phyloP scores from a whole-genome alignment of 2,113 vertebrate species.

The Upupa epops region DNA sequence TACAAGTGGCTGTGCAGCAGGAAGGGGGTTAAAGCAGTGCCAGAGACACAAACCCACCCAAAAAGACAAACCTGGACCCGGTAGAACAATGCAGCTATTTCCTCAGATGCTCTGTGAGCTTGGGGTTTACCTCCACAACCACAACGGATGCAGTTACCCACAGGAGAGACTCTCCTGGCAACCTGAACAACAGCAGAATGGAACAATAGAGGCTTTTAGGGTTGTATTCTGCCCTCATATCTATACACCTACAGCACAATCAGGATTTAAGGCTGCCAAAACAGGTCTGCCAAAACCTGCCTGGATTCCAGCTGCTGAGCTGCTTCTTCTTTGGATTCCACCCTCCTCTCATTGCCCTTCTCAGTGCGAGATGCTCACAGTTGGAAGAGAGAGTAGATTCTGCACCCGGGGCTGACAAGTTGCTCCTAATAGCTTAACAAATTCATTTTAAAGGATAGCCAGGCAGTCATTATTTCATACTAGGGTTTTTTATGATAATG shows the following conservation, averaged over 20 bases:
- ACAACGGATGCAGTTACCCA: not conserved
- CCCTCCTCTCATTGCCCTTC: not conserved
- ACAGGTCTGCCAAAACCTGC: not conserved
- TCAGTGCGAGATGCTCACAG: rapidly evolving
- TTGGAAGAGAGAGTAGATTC: not conserved
- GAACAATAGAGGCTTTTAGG: not conserved
- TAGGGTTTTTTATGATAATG: not conserved
- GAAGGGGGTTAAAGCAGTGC: not conserved
- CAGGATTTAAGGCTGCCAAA: not conserved
- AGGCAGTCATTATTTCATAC: not conserved
- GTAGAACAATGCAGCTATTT: not conserved
- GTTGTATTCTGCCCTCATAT: not conserved
- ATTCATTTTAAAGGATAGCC: not conserved
- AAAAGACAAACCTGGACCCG: not conserved
- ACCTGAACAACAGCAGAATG: not conserved
- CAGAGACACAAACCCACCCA: not conserved
- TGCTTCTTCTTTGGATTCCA: not conserved
- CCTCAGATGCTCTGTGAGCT: not conserved
- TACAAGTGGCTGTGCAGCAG: not conserved
- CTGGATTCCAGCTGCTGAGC: not conserved
- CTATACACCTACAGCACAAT: rapidly evolving
- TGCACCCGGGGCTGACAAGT: not conserved
- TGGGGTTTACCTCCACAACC: not conserved
- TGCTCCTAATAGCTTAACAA: not conserved
- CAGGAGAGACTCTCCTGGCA: not conserved